Conservation (phyloP, 2,888 invertebrate genomes). For the Holacanthella duospinosa region DNA sequence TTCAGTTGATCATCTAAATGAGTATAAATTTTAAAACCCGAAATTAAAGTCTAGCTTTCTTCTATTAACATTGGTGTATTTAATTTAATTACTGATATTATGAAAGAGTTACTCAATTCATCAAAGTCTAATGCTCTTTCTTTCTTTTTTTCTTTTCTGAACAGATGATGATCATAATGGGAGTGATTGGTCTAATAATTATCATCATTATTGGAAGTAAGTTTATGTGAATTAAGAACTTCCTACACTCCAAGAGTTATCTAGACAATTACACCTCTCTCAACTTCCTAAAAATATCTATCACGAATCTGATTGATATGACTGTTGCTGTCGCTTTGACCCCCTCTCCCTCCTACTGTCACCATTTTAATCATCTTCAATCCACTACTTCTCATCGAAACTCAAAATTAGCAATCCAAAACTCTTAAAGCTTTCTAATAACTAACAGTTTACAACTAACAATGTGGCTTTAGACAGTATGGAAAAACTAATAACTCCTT, state of each 20-base stretch:
- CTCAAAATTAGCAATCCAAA: not conserved
- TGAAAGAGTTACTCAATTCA: too few species aligned
- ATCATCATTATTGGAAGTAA: slow-evolving; percentile 44
- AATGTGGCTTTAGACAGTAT: too few species aligned
- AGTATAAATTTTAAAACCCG: too few species aligned
- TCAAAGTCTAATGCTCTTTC: too few species aligned
- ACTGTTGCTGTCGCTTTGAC: not conserved
- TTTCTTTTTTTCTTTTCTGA: slow-evolving; percentile 24
- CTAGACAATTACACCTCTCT: not conserved
- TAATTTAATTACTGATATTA: too few species aligned
- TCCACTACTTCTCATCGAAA: not conserved
- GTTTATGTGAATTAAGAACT: slow-evolving; percentile 31
- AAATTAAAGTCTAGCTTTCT: too few species aligned
- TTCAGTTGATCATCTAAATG: too few species aligned
- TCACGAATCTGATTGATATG: not conserved
- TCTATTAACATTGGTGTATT: too few species aligned
- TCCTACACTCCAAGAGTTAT: not conserved
- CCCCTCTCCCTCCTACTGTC: not conserved
- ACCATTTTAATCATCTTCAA: not conserved
- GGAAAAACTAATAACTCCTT: too few species aligned
- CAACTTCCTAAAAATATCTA: not conserved
- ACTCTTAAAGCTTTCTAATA: too few species aligned
- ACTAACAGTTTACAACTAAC: too few species aligned
- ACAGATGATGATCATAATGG: slow-evolving; percentile 44
- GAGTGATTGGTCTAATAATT: slow-evolving; percentile 41